Evolutionary conservation across 1,140 invertebrate species (phyloP).

Genomic region (Papilio polytes): DNA sequence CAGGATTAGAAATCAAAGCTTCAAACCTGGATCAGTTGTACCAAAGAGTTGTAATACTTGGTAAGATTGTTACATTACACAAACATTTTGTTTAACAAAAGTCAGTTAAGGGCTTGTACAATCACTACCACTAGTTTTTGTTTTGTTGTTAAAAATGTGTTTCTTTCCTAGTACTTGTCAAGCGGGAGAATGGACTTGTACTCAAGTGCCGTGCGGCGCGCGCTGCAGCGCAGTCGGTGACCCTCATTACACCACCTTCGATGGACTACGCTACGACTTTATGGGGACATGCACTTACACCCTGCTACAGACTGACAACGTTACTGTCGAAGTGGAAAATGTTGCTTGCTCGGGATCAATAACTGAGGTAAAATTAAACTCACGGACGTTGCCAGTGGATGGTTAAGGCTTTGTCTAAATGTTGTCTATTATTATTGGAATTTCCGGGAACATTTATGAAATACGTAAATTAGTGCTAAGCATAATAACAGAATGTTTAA

Average conservation of each 20-base stretch:
- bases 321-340: conserved; percentile 92
- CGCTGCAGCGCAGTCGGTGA: conserved; percentile 93
- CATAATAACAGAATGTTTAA: not conserved
- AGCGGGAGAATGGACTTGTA: conserved; percentile 91
- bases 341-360: conserved; percentile 91
- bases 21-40: conserved; percentile 88
- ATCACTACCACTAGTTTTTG: no score
- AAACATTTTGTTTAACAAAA: not conserved
- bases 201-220: conserved; percentile 88
- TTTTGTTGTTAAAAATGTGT: not conserved
- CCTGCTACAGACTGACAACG: conserved; percentile 87
- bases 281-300: conserved; percentile 96
- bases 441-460: not conserved
- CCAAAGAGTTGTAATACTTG: conserved; percentile 94
- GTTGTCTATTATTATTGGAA: not conserved
- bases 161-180: conserved; percentile 85
- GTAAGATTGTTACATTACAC: conserved; percentile 68
- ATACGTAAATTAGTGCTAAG: not conserved
- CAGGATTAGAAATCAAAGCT: conserved; percentile 89
- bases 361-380: conserved; percentile 84
- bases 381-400: no score
- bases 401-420: no score
- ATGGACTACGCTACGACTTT: conserved; percentile 93
- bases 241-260: conserved; percentile 96
- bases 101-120: no score